phyloP scores from a whole-genome alignment of 2,888 invertebrate genomes.

The Agrilus biguttatus region DNA sequence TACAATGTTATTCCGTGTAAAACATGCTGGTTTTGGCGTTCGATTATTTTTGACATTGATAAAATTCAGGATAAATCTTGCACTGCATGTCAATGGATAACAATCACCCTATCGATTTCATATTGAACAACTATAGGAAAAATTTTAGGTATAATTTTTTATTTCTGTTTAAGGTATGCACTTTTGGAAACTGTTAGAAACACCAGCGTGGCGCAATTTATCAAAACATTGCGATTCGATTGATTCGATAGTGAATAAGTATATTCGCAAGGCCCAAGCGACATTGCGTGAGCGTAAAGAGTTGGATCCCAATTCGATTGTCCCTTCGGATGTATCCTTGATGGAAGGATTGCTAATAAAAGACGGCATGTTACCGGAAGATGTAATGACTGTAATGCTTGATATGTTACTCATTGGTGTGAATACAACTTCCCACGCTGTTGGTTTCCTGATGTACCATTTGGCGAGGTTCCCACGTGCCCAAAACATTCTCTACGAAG shows the following conservation, averaged over 20 bases:
- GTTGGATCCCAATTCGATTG: slow-evolving; percentile 4
- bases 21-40: background rate
- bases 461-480: slow-evolving; percentile 48
- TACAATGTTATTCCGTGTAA: background rate
- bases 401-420: slow-evolving; percentile 53
- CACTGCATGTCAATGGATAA: too few relatives aligned
- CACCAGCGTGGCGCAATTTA: slow-evolving; percentile 42
- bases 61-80: too few relatives aligned
- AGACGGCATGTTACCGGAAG: slow-evolving; percentile 41
- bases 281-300: slow-evolving; percentile 21
- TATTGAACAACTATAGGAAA: too few relatives aligned
- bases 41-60: background rate
- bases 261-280: slow-evolving; percentile 34
- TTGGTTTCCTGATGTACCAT: slow-evolving; percentile 49
- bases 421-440: slow-evolving; percentile 46
- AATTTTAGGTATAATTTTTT: background rate
- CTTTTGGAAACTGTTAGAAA: slow-evolving; percentile 47
- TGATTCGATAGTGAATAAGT: slow-evolving; percentile 46
- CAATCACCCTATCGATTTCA: too few relatives aligned
- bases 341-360: slow-evolving; percentile 41
- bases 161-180: slow-evolving; percentile 35
- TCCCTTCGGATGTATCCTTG: slow-evolving; percentile 24
- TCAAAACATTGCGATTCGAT: slow-evolving; percentile 45
- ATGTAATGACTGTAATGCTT: slow-evolving; percentile 46
- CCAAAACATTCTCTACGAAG: slow-evolving; percentile 47